Evolutionary conservation across 2,797 vertebrate genomes (phyloP), one percentile per base, ranked within the genome.

Genomic region (Hipposideros larvatus): DNA sequence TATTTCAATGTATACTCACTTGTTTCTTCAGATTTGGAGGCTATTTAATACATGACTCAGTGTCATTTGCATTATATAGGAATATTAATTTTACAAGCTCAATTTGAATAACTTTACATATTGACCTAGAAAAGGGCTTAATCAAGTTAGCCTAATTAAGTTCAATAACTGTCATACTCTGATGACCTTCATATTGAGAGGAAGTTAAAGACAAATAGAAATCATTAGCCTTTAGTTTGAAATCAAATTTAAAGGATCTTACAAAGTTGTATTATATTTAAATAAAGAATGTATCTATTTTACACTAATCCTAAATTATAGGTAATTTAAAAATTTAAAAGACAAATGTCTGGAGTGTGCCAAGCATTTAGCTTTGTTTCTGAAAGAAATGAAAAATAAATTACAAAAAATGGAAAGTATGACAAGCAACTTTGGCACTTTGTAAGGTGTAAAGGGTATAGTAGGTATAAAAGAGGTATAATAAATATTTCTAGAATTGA

Each of bases 111-210:
- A 97, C 98, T 98, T 98, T 99, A 98, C 98, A 98, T 98, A 98
- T 98, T 99, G 99, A 99, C 99, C 98, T 98, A 99, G 98, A 98
- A 99, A 99, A 98, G 98, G 98, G 98, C 98, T 98, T 99, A 99
- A 99, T 99, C 99, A 99, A 99, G 98, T 99, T 99, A 99, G 98
- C 98, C 98, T 99, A 99, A 99, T 99, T 99, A 99, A 99, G 98
- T 99, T 99, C 99, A 99, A 99, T 99, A 99, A 99, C 99, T 99
- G 98, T 98, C 98, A 98, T 98, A 99, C 98, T 99, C 98, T 98
- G 98, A 98, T 98, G 98, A 98, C 98, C 98, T 99, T 98, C 98
- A 98, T 99, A 98, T 98, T 98, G 98, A 96, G 97, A 98, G 97
- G 98, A 99, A 99, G 99, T 99, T 99, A 99, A 99, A 99, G 97